phyloP scores from a whole-genome alignment of 1,140 invertebrate species.

The Bombus pyrosoma region DNA sequence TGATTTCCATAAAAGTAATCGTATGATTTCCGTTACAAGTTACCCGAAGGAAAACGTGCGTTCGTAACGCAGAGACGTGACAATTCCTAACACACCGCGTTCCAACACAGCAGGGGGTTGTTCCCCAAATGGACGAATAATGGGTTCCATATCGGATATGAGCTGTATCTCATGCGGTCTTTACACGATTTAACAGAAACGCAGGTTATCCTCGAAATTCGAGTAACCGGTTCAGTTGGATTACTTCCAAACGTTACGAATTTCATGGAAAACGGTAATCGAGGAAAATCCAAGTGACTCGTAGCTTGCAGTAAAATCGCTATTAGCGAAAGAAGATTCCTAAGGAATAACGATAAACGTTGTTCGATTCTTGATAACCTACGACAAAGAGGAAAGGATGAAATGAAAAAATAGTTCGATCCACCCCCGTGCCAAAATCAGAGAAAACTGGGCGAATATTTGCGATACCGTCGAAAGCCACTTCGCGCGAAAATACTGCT shows the following conservation, averaged over 20 bases:
- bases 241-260: constrained; percentile 26
- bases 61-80: neutral
- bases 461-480: constrained; percentile 58
- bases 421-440: constrained; percentile 49
- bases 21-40: too few species aligned
- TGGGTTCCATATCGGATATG: too few species aligned
- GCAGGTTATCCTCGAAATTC: neutral
- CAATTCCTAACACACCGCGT: neutral
- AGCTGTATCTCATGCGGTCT: neutral
- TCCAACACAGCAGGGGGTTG: neutral
- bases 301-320: neutral
- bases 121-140: neutral
- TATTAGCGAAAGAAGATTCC: neutral
- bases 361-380: constrained; percentile 13
- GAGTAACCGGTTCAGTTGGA: constrained; percentile 2
- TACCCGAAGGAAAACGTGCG: too few species aligned
- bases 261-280: neutral
- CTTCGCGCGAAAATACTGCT: constrained; percentile 61
- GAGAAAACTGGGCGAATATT: constrained; percentile 52
- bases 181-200: constrained; percentile 2
- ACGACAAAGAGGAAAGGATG: neutral
- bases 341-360: neutral
- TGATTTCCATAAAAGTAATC: too few species aligned
- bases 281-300: neutral
- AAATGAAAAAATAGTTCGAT: constrained; percentile 26